Base-by-base conservation (phyloP, 2,888 invertebrate genomes). In the Athripsodes cinereus region DNA sequence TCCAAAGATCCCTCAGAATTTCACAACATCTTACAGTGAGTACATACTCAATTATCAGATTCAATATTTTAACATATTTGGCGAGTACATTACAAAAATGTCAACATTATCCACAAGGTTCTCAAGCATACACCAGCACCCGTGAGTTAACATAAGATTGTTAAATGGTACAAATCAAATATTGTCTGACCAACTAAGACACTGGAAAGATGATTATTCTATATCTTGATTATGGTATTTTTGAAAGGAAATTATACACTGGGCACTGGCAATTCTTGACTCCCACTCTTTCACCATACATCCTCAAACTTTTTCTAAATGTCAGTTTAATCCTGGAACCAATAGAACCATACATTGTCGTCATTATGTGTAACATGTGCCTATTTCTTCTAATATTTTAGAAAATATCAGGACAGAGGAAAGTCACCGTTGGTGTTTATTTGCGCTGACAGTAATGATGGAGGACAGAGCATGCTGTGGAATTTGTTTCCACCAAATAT, bases 401-500 rank as follows among this genome's bases (percentile, higher is more conserved):
- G 85, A 55, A 79, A 79, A 65, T 84, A 83, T 63, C 79, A 72
- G 65, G 70, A 74, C 58, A 80, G 81, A 68, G 85, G 85, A 1
- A 85, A 81, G 69, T 82, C 84, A 55, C 85, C 89, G 2, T 70
- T 89, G 57, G 76, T 87, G 10, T 89, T 90, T 66, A 79, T 90
- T 65, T 85, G 84, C 65, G 84, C 88, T n/a, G 88, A 89, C 68
- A 75, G 81, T 16, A 82, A 81, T 66, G 82, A 78, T 59, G 84
- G 80, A 52, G 74, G 71, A 47, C 75, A 81, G 56, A 84, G 85
- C 68, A 77, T 83, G 20, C 74, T 78, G 53, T 74, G 77, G 57
- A 81, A 81, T 62, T 72, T 90, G 48, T 90, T 90, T 69, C 81
- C 87, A 52, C 79, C 83, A 62, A 74, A 72, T 62, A 68, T 86